These are phyloP conservation scores for Dicentrarchus labrax DNA, from an alignment of 2,113 vertebrate genomes.

Conservation along the genomic window DNA sequence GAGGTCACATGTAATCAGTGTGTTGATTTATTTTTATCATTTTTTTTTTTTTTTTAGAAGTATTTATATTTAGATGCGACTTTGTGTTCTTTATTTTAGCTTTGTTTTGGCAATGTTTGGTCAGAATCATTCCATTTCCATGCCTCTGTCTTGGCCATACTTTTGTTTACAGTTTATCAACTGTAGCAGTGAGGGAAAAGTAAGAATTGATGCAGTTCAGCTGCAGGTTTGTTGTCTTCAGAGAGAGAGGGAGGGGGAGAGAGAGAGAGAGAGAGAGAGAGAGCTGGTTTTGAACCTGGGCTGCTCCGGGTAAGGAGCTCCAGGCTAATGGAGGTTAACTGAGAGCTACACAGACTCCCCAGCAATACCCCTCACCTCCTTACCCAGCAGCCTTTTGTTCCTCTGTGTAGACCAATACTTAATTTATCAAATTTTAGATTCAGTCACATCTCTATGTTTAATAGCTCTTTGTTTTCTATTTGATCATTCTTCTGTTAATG, in stretches of 20 bases:
- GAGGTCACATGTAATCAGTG: slow-evolving; percentile 49
- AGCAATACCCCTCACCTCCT: slow-evolving; percentile 37
- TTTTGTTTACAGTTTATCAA: slow-evolving; percentile 43
- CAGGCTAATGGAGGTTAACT: slow-evolving; percentile 20
- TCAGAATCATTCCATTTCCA: slow-evolving; percentile 66
- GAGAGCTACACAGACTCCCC: slow-evolving; percentile 39
- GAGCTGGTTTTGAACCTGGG: neutral
- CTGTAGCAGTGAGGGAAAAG: slow-evolving; percentile 23
- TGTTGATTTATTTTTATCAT: no score
- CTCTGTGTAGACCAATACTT: slow-evolving; percentile 66
- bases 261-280: neutral
- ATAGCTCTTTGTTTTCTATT: slow-evolving; percentile 63
- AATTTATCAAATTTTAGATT: slow-evolving; percentile 51
- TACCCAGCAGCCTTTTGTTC: slow-evolving; percentile 28
- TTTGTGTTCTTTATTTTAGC: slow-evolving; percentile 11
- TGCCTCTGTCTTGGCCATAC: slow-evolving; percentile 17
- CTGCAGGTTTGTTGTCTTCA: slow-evolving; percentile 52
- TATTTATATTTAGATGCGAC: slow-evolving; percentile 46
- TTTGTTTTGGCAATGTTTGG: slow-evolving; percentile 28
- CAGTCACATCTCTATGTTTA: slow-evolving; percentile 55
- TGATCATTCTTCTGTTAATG: slow-evolving; percentile 50
- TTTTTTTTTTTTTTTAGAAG: slow-evolving; percentile 31
- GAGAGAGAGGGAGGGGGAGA: no score
- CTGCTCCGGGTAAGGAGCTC: neutral
- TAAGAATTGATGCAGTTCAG: slow-evolving; percentile 1